A percentile compares a stretch with the other conserved stretches of the same genome.
These are phyloP conservation scores for Autographa gamma DNA, from an alignment of 2,888 invertebrate species.

Conservation along the genomic window DNA sequence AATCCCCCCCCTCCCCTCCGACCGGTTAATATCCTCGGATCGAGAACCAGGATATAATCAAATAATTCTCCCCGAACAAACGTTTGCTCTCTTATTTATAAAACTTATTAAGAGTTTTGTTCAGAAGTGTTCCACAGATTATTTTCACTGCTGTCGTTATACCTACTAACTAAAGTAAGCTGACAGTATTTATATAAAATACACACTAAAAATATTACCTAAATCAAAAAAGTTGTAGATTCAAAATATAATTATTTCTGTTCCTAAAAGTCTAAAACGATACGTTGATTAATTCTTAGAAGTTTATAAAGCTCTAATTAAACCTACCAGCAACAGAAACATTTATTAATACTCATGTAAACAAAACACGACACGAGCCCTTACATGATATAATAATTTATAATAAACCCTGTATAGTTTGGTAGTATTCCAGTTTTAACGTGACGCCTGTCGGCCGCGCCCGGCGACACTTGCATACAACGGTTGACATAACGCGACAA, in stretches of 20 bases:
- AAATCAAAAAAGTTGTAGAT: too few relatives aligned
- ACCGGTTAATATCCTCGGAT: conserved; percentile 44
- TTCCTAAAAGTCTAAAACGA: too few relatives aligned
- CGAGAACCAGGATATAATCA: conserved; percentile 38
- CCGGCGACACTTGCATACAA: conserved; percentile 52
- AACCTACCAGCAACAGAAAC: background rate
- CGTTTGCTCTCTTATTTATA: conserved; percentile 37
- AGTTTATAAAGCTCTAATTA: too few relatives aligned
- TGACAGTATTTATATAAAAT: too few relatives aligned
- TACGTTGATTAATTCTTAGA: too few relatives aligned
- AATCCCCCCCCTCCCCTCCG: conserved; percentile 31
- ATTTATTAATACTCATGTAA: background rate
- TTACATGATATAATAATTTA: too few relatives aligned
- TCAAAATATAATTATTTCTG: too few relatives aligned
- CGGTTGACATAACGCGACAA: conserved; percentile 48
- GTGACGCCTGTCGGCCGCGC: conserved; percentile 43
- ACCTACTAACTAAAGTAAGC: background rate
- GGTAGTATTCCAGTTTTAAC: conserved; percentile 9
- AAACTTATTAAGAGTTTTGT: background rate
- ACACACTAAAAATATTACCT: too few relatives aligned
- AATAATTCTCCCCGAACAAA: conserved; percentile 39
- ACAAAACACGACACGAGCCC: background rate
- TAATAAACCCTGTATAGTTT: background rate
- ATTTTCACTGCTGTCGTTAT: background rate
- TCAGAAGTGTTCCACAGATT: background rate